Evolutionary conservation across 2,797 vertebrate species (phyloP).

Genomic region (Microctenopoma stevenorrisi): DNA sequence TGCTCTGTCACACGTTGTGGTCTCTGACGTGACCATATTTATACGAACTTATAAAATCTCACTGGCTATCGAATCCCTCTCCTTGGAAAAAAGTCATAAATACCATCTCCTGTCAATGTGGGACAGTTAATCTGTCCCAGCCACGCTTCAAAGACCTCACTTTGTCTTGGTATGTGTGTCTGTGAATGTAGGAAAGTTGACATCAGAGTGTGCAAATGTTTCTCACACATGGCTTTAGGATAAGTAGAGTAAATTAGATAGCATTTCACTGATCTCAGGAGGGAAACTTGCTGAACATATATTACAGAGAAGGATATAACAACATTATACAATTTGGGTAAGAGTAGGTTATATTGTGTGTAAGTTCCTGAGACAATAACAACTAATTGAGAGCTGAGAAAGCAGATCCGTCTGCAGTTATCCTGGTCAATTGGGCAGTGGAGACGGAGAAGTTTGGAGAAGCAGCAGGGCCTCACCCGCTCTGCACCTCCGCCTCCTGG

Average conservation of each 20-base stretch:
- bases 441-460: too few species aligned
- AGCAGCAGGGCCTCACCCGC: too few species aligned
- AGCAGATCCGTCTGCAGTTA: too few species aligned
- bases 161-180: conserved; percentile 35
- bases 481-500: too few species aligned
- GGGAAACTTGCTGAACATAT: too few species aligned
- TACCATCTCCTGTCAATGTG: conserved; percentile 56
- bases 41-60: conserved; percentile 21
- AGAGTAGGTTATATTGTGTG: too few species aligned
- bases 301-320: too few species aligned
- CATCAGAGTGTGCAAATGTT: conserved; percentile 57
- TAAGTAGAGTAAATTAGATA: conserved; percentile 19
- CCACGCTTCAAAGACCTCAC: conserved; percentile 63
- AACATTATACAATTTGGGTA: too few species aligned
- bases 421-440: too few species aligned
- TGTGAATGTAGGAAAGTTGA: conserved; percentile 45
- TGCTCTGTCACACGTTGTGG: neutral
- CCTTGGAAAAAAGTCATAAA: conserved; percentile 60
- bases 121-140: conserved; percentile 63
- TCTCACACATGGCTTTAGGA: conserved; percentile 34
- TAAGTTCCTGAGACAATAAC: too few species aligned
- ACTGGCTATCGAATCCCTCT: conserved; percentile 44
- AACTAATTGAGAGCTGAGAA: too few species aligned
- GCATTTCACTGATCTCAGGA: too few species aligned
- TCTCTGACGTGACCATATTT: neutral